A percentile compares a stretch with the other conserved stretches of the same genome.
Conservation (phyloP, 2,797 vertebrate species). For the Rousettus madagascariensis region DNA sequence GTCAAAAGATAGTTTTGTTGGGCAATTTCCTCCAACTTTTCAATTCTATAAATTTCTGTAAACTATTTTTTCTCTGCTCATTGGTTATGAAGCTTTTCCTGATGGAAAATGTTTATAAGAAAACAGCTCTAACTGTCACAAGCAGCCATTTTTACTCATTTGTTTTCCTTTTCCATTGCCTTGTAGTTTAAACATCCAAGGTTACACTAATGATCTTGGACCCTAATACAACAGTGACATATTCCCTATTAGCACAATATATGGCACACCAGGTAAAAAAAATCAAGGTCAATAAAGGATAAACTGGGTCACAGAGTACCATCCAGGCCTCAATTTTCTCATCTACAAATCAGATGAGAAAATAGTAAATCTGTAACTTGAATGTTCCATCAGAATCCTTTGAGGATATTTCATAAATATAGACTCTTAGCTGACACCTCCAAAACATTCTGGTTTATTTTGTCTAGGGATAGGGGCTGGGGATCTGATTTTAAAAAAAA, state of each 20-base stretch:
- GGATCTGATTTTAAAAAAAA: neutral
- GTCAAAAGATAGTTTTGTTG: neutral
- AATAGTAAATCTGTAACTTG: neutral
- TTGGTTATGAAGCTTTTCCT: neutral
- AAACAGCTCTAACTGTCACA: neutral
- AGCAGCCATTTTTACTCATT: neutral
- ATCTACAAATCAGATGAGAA: neutral
- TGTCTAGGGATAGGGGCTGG: neutral
- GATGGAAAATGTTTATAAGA: neutral
- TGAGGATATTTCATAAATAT: neutral
- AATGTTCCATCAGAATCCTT: neutral
- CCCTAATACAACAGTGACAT: neutral
- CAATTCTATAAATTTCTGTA: neutral
- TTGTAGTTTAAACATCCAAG: neutral
- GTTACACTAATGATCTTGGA: neutral
- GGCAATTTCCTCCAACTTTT: neutral
- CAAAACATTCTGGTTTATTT: slow-evolving; percentile 9
- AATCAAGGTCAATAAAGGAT: neutral
- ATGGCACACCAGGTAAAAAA: neutral
- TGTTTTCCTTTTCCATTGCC: neutral
- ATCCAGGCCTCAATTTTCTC: neutral
- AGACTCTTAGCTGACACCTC: neutral
- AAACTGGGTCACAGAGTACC: neutral
- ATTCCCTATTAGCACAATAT: neutral
- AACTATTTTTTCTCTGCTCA: neutral